Evolutionary conservation across 2,888 invertebrate species (phyloP).

Genomic region (Morpho helenor): DNA sequence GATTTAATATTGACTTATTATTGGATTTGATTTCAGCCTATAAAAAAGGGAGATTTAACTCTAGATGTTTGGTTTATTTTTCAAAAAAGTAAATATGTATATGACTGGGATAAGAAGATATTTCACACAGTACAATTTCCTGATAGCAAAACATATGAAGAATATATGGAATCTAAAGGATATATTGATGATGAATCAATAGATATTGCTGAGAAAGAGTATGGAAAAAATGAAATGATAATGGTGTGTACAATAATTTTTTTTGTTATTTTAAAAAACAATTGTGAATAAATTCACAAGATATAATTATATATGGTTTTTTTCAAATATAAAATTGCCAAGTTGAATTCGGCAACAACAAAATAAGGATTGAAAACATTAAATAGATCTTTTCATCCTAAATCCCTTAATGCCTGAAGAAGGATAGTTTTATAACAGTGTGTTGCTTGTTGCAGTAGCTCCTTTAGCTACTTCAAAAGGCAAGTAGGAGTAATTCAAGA

Average conservation of each 20-base stretch:
- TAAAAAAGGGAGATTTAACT: slow-evolving; percentile 65
- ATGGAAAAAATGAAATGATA: slow-evolving; percentile 92
- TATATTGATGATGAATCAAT: slow-evolving; percentile 91
- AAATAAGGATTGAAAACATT: no score
- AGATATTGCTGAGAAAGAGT: slow-evolving; percentile 86
- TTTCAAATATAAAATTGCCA: no score
- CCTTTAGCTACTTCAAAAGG: no score
- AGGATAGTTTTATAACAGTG: no score
- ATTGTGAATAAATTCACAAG: background rate
- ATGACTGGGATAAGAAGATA: slow-evolving; percentile 88
- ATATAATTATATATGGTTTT: background rate
- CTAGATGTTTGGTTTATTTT: slow-evolving; percentile 93
- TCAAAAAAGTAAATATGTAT: slow-evolving; percentile 98
- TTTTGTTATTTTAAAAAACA: background rate
- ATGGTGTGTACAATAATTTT: slow-evolving; percentile 81
- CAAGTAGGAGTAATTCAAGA: no score
- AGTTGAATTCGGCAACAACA: no score
- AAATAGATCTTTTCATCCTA: no score
- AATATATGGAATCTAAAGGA: slow-evolving; percentile 92
- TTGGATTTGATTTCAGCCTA: slow-evolving; percentile 45
- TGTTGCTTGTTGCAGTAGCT: no score
- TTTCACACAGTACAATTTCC: slow-evolving; percentile 94
- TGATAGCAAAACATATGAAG: slow-evolving; percentile 82
- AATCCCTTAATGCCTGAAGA: no score
- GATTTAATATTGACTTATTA: background rate